Evolutionary conservation across 2,113 vertebrate species (phyloP).

Genomic region (Naja naja): DNA sequence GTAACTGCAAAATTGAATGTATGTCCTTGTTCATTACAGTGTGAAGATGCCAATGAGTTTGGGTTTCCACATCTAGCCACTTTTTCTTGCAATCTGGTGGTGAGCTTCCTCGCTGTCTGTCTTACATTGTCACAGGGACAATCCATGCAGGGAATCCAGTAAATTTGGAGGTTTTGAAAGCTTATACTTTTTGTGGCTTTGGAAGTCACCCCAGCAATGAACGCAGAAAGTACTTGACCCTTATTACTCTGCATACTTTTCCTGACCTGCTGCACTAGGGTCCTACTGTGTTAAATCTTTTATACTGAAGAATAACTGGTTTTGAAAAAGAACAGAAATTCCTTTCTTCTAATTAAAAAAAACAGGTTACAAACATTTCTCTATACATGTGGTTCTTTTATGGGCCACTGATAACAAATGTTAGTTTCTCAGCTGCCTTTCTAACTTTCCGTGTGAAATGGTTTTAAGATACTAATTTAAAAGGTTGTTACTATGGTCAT

Average conservation of each 20-base stretch:
- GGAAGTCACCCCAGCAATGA: not conserved
- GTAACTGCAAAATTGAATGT: too few relatives aligned
- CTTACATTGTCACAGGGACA: too few relatives aligned
- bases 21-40: too few relatives aligned
- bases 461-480: not conserved
- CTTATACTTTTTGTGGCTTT: not conserved
- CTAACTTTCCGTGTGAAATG: constrained; percentile 22
- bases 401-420: not conserved
- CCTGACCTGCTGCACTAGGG: not conserved
- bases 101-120: too few relatives aligned
- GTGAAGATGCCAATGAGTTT: too few relatives aligned
- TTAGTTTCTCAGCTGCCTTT: not conserved
- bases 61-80: too few relatives aligned
- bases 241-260: not conserved
- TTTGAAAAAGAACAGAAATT: not conserved
- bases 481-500: constrained; percentile 12
- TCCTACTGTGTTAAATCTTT: not conserved
- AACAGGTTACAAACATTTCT: not conserved
- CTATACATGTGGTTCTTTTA: not conserved
- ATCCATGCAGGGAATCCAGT: too few relatives aligned
- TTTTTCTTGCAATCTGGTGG: too few relatives aligned
- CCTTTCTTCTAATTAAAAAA: not conserved
- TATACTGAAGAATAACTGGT: not conserved
- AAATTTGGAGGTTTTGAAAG: not conserved
- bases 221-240: not conserved